Evolutionary conservation across 2,797 vertebrate genomes (phyloP), one percentile per base, ranked within the genome.

Genomic region (Decapterus maruadsi): DNA sequence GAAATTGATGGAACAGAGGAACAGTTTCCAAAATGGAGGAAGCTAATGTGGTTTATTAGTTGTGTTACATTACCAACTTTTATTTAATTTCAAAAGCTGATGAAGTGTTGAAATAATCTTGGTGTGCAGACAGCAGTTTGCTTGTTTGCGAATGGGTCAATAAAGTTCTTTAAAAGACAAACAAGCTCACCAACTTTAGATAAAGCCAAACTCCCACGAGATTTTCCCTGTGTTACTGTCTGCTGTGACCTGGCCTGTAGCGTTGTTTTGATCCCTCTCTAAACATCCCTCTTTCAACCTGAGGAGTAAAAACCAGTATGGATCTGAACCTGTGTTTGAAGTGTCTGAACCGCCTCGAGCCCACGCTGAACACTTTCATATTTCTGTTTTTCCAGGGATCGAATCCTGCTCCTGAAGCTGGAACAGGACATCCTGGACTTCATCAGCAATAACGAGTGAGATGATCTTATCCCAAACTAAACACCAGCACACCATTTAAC

Each of bases 371-470:
- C 31, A 6, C 31, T 34, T 34, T 34, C 31, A 34, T 26, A 34
- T 34, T 45, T 29, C 17, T 40, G 1, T 26, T 55, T 22, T 19
- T 31, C 26, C 1, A 99, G 98, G 95, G 98, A 99, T 95, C 96
- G 98, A 95, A 98, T 98, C 96, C 99, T 97, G 97, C 96, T 99
- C 89, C 96, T 99, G 94, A 99, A 99, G 95, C 93, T 99, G 93
- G 98, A 99, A 92, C 98, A 99, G 90, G 98, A 99, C 95, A 98
- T 99, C 94, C 96, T 99, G 94, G 98, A 99, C 96, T 99, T 99
- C 95, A 99, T 99, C 96, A 96, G 96, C 95, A 98, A 97, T 96
- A 98, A 98, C 72, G 97, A 99, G 98, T 34, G 31, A 34, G 31
- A 34, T 34, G 31, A 34, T 34, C 31, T 4, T 34, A 34, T 34